Evolutionary conservation across 64 coral and sea anemone species (phyloP).

Genomic region (Cladopsammia gracilis): DNA sequence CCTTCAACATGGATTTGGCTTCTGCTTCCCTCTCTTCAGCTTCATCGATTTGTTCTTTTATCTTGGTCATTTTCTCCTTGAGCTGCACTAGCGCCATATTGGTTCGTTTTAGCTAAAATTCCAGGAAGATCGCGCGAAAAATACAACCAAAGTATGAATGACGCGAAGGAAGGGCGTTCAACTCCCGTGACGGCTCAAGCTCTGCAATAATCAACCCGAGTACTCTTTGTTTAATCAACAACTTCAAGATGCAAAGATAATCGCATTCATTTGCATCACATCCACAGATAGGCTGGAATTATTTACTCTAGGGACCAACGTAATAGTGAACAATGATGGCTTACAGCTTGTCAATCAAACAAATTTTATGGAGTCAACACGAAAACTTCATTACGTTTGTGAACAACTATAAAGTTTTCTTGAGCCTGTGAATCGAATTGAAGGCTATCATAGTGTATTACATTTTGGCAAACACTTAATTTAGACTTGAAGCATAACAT

Average conservation of each 20-base stretch:
- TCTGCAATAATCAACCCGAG: conserved; percentile 5
- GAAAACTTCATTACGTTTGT: too few relatives aligned
- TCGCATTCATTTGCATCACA: conserved; percentile 23
- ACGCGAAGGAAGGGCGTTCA: not conserved
- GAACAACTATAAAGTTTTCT: too few relatives aligned
- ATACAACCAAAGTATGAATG: not conserved
- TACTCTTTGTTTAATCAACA: conserved; percentile 47
- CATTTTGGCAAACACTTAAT: too few relatives aligned
- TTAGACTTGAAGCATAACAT: too few relatives aligned
- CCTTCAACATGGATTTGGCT: conserved; percentile 41
- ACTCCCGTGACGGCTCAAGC: not conserved
- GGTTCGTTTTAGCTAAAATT: not conserved
- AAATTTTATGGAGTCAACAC: not conserved
- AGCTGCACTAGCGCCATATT: conserved; percentile 49
- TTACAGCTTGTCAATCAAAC: not conserved
- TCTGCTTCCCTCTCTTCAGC: conserved; percentile 65
- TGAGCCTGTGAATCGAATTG: too few relatives aligned
- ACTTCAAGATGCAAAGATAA: conserved; percentile 5
- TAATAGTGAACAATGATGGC: conserved; percentile 12
- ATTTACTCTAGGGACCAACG: conserved; percentile 62
- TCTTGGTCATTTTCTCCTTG: conserved; percentile 30
- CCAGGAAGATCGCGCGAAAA: conserved; percentile 16
- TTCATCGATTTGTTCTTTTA: conserved; percentile 48
- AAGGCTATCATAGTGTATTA: too few relatives aligned
- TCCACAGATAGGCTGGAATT: conserved; percentile 35